A percentile compares a stretch with the other conserved stretches of the same genome.
These are phyloP conservation scores for Peromyscus polionotus DNA, from an alignment of 2,113 vertebrate species.

Conservation along the genomic window DNA sequence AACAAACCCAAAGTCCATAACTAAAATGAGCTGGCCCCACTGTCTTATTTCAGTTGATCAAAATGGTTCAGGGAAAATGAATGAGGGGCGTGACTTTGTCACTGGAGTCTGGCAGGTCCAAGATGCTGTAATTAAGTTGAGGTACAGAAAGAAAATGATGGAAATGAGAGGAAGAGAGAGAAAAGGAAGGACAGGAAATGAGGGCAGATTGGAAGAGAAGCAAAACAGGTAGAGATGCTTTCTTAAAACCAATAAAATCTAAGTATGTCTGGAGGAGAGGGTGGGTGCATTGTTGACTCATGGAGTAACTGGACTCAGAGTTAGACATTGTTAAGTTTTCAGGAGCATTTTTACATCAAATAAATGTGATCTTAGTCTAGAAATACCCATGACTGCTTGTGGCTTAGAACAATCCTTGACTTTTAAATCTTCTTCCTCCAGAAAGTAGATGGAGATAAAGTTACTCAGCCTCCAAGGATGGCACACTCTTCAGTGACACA, in stretches of 20 bases:
- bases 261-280: not conserved
- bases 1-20: not conserved
- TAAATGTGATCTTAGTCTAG: not conserved
- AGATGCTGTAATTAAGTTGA: not conserved
- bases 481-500: not conserved
- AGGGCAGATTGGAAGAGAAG: not conserved
- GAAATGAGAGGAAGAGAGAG: not conserved
- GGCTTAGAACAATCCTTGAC: not conserved
- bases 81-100: not conserved
- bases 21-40: not conserved
- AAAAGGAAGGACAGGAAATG: not conserved
- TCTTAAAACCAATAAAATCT: not conserved
- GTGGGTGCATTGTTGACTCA: not conserved
- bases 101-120: not conserved
- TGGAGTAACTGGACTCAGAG: not conserved
- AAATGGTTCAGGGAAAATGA: not conserved
- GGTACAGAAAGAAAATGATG: not conserved
- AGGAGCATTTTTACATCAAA: slow-evolving; percentile 10
- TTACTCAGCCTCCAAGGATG: not conserved
- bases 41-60: not conserved
- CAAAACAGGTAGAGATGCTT: not conserved
- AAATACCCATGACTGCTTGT: slow-evolving; percentile 7
- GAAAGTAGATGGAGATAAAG: not conserved
- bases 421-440: not conserved
- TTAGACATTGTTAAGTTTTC: not conserved